A percentile compares a stretch with the other conserved stretches of the same genome.
These are phyloP conservation scores for Ophion ventricosus DNA, from an alignment of 2,888 invertebrate genomes.

Conservation along the genomic window DNA sequence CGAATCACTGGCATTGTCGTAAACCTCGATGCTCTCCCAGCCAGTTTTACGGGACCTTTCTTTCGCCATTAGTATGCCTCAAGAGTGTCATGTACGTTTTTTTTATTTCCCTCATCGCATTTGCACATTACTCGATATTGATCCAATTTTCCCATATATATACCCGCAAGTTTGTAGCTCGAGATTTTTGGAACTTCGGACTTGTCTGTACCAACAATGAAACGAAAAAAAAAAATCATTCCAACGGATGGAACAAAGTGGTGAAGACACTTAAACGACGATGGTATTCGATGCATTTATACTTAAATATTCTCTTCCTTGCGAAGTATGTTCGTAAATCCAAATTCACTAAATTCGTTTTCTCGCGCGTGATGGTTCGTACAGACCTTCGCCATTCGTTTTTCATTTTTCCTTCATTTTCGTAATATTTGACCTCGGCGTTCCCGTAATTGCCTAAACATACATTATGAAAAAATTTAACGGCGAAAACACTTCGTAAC, in stretches of 20 bases:
- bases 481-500: slow-evolving; percentile 66
- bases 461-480: slow-evolving; percentile 68
- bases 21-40: slow-evolving; percentile 27
- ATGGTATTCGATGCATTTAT: slow-evolving; percentile 33
- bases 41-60: slow-evolving; percentile 18
- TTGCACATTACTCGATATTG: slow-evolving; percentile 28
- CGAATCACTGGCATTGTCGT: slow-evolving; percentile 28
- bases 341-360: slow-evolving; percentile 21
- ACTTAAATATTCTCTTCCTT: slow-evolving; percentile 10
- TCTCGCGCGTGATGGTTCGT: neutral
- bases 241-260: slow-evolving; percentile 52
- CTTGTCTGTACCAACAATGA: slow-evolving; percentile 36
- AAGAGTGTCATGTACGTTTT: slow-evolving; percentile 45
- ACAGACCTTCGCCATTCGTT: neutral
- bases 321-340: slow-evolving; percentile 24
- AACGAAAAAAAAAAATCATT: slow-evolving; percentile 34
- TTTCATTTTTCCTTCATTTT: neutral
- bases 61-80: slow-evolving; percentile 16
- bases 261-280: slow-evolving; percentile 44
- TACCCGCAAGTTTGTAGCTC: slow-evolving; percentile 29
- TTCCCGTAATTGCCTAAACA: slow-evolving; percentile 64
- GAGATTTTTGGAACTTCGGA: slow-evolving; percentile 19
- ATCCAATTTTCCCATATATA: slow-evolving; percentile 17
- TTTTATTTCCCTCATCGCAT: slow-evolving; percentile 5
- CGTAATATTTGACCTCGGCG: slow-evolving; percentile 34